Evolutionary conservation across 1,140 invertebrate species (phyloP), one percentile per base, ranked within the genome.

Genomic region (Nomia melanderi): DNA sequence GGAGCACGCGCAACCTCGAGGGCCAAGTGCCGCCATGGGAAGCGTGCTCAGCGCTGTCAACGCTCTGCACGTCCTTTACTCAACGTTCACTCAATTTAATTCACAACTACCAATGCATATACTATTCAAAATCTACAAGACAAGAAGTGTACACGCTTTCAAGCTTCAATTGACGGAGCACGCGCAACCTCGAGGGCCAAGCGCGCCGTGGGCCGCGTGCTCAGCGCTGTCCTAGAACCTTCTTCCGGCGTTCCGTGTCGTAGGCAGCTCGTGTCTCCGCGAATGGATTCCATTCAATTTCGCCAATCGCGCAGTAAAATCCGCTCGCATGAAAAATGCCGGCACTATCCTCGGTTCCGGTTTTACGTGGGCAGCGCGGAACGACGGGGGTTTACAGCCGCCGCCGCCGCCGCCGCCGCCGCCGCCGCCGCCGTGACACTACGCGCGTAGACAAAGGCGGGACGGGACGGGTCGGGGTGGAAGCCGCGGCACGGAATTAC

Each of bases 401-500:
- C 23, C 8, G 0, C 8, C 36, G 5, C 36, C 8, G 36, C 1
- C 8, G 8, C n/a, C n/a, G n/a, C n/a, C n/a, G 70, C 41, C 47
- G 65, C 23, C 8, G 0, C 8, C 36, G 5, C 36, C 8, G 36
- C 1, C 8, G 8, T n/a, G n/a, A n/a, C n/a, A n/a, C n/a, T n/a
- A n/a, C n/a, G n/a, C n/a, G n/a, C 59, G 63, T 31, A 53, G 67
- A 78, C 79, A 47, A 62, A 60, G 56, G 74, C 41, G 25, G n/a
- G n/a, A 25, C 33, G 31, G 44, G 25, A 17, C 27, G 36, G 36
- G 39, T 29, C 53, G n/a, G 31, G 17, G n/a, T 47, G 31, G 77
- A 74, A 78, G 67, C 47, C 77, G 31, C 63, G 74, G 63, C 39
- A 69, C 70, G 82, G 82, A 83, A 85, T 85, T 84, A 84, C 80